Base-by-base conservation (phyloP, 2,797 vertebrate genomes). In the Falco novaeseelandiae region DNA sequence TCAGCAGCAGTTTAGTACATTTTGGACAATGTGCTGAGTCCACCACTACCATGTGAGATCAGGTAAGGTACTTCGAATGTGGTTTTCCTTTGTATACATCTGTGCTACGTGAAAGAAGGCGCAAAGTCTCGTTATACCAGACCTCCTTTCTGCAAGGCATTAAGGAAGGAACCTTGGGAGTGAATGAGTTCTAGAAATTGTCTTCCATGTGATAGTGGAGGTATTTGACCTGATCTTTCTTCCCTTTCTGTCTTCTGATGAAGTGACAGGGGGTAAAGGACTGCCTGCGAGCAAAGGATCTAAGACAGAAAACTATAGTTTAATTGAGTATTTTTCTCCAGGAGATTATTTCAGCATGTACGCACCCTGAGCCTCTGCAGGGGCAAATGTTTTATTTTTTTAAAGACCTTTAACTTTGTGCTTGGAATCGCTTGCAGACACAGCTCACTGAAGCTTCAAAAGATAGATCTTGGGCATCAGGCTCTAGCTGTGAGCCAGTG, bases 261-360 rank as follows among this genome's bases (percentile, higher is more conserved):
- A 83, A 90, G 38, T 62, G 66, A 89, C 32, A 34, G 81, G 34
- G n/a, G 22, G 36, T 73, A 46, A 86, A 55, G 42, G 48, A 76
- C 87, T 83, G 82, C 26, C 54, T 89, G 30, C 22, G 61, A 73
- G 44, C 13, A 48, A 70, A 77, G 69, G 76, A 80, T 81, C 23
- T 58, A 58, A 87, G 83, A 67, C 76, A 90, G 86, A 90, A 92
- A 92, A 66, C 32, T 34, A 8, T 17, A 72, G 30, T 84, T 87
- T 76, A 90, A 72, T 58, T 73, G 73, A 78, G 42, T 88, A 42
- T 87, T 92, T 92, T 94, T 93, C 73, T 93, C 51, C 46, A 87
- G 59, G 84, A 95, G 88, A 90, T 96, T 89, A 82, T 94, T 92
- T 94, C 89, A 92, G 70, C 66, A 62, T 84, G 51, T 54, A 80